A percentile compares a stretch with the other conserved stretches of the same genome.
Evolutionary conservation across 2,888 invertebrate species (phyloP).

Genomic region (Pegoplata infirma): DNA sequence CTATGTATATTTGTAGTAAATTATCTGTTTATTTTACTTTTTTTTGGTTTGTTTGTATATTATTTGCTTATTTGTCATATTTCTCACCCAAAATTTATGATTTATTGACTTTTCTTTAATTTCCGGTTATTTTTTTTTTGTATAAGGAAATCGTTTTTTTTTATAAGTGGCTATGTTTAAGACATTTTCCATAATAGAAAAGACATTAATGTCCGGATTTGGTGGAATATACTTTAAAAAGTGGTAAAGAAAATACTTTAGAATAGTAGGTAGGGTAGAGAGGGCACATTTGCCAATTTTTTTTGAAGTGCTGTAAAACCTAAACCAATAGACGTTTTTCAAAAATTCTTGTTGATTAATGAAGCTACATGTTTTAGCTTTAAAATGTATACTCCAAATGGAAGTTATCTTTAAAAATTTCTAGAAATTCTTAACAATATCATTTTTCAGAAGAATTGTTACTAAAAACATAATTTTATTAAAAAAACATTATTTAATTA

Average conservation of each 20-base stretch:
- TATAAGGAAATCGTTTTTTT: conserved; percentile 42
- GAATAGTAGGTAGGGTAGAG: no score
- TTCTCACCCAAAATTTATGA: conserved; percentile 68
- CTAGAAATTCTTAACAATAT: no score
- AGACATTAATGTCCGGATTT: conserved; percentile 37
- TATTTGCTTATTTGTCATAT: conserved; percentile 44
- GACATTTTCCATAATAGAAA: conserved; percentile 11
- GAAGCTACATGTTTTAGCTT: no score
- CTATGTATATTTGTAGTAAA: conserved; percentile 44
- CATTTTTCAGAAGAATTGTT: no score
- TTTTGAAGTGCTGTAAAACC: no score
- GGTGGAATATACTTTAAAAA: background rate
- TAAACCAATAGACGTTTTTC: no score
- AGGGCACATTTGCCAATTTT: no score
- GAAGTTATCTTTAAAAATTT: no score
- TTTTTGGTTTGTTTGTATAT: conserved; percentile 53
- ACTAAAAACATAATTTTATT: no score
- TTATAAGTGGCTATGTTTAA: conserved; percentile 20
- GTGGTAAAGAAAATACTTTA: background rate
- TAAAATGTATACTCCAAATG: no score
- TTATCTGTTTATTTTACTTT: conserved; percentile 45
- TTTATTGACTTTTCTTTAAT: conserved; percentile 74
- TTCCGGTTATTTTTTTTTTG: conserved; percentile 67
- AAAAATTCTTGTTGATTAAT: no score
- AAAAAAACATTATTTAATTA: no score